Percentiles rank a stretch among this genome's conserved stretches.
Evolutionary conservation across 2,113 vertebrate genomes (phyloP).

Genomic region (Erythrolamprus reginae): DNA sequence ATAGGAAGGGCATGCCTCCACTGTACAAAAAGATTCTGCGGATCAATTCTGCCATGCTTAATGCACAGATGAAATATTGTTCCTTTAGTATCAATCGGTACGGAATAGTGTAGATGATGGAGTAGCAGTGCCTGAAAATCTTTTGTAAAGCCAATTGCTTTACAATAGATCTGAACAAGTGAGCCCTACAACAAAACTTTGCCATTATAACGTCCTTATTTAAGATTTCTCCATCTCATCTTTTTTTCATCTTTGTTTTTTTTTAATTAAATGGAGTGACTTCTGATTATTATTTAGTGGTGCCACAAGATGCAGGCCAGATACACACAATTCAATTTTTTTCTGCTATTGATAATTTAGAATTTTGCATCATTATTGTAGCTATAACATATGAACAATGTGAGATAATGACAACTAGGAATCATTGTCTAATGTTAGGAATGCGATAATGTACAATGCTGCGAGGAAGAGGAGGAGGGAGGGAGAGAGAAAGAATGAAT

Average conservation of each 20-base stretch:
- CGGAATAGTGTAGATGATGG: neutral
- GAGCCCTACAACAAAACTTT: neutral
- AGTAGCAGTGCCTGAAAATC: neutral
- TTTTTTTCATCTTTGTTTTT: neutral
- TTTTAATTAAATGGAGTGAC: neutral
- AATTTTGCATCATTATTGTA: neutral
- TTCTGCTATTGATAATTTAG: neutral
- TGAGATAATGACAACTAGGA: neutral
- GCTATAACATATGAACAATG: neutral
- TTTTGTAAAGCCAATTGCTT: neutral
- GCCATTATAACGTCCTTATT: neutral
- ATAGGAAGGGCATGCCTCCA: neutral
- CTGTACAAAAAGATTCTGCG: neutral
- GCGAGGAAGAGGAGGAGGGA: too few species aligned
- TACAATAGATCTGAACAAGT: neutral
- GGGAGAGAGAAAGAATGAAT: too few species aligned
- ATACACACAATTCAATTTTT: neutral
- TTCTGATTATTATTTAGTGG: neutral
- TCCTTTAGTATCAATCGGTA: neutral
- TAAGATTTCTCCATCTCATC: neutral
- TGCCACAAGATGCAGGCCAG: neutral
- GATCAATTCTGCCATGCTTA: neutral
- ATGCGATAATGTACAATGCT: neutral
- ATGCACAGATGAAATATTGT: neutral
- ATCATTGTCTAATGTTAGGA: too few species aligned